phyloP scores from a whole-genome alignment of 2,888 invertebrate species.

The Rosalia funebris region DNA sequence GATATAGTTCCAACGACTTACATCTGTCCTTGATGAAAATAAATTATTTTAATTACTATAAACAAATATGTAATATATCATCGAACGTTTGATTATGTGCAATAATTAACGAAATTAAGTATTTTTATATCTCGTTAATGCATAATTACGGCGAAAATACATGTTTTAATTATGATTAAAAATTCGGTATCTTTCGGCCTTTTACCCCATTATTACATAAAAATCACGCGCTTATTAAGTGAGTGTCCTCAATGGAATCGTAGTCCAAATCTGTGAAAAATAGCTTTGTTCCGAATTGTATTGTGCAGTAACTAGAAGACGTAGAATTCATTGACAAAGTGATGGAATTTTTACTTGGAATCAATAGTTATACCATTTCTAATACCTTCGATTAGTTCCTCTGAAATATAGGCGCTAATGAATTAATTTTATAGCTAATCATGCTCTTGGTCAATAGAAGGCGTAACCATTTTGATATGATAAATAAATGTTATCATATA shows the following conservation, averaged over 20 bases:
- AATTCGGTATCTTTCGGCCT: conserved; percentile 26
- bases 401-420: too few species aligned
- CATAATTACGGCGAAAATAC: conserved; percentile 25
- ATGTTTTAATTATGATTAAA: conserved; percentile 15
- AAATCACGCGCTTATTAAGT: conserved; percentile 19
- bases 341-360: too few species aligned
- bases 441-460: too few species aligned
- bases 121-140: conserved; percentile 17
- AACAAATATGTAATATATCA: conserved; percentile 11
- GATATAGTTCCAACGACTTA: conserved; percentile 12
- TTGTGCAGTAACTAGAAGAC: too few species aligned
- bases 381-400: too few species aligned
- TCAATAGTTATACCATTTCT: too few species aligned
- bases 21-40: conserved; percentile 6
- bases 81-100: conserved; percentile 13
- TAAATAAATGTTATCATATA: too few species aligned
- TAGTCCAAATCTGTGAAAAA: background rate
- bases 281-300: background rate
- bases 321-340: too few species aligned
- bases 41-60: conserved; percentile 15
- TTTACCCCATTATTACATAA: conserved; percentile 23
- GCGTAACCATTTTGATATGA: too few species aligned
- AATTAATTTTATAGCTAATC: too few species aligned
- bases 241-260: background rate
- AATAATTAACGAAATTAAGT: conserved; percentile 14